Evolutionary conservation across 2,113 vertebrate genomes (phyloP), one percentile per base, ranked within the genome.

Genomic region (Plectropomus leopardus): DNA sequence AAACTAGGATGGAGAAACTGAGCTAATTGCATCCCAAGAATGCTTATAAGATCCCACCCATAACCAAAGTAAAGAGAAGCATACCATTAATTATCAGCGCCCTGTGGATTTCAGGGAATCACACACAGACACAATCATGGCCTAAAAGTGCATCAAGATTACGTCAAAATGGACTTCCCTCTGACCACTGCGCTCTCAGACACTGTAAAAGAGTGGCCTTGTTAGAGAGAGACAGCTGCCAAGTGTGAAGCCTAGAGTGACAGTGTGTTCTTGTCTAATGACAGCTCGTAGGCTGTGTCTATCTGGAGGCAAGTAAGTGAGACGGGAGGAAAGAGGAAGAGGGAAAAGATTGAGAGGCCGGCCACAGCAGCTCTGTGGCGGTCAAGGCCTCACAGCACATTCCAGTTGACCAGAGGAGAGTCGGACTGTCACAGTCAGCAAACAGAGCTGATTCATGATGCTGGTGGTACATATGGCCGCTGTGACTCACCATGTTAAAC

Each of bases 361-460:
- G 48, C 53, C 55, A 47, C 34, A 54, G 79, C 21, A 26, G 66
- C 82, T 87, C 79, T 50, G 61, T 16, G 0, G 70, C 7, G 50
- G 79, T 87, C 89, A 42, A 82, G 80, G 76, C 85, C 67, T 54
- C 23, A 15, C 15, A 14, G 74, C 70, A 59, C 84, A 90, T 89
- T 89, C 76, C 84, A 61, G 80, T 14, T 70, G 78, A 72, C 80
- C 60, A 54, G 71, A 81, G 42, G 78, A 84, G 51, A 61, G 59
- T 69, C 16, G 2, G 68, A 83, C 72, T 61, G 78, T 87, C 68
- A 50, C 63, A 74, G 84, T 89, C 70, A 9, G 45, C 84, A 88
- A 83, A 88, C 86, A 80, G 26, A 74, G 77, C 70, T 80, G 88
- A 90, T 86, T 84, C 80, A 84, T 78, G 73, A 72, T n/a, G 72